Base-by-base conservation (phyloP, 1,140 invertebrate species). In the Brachionus sp. region DNA sequence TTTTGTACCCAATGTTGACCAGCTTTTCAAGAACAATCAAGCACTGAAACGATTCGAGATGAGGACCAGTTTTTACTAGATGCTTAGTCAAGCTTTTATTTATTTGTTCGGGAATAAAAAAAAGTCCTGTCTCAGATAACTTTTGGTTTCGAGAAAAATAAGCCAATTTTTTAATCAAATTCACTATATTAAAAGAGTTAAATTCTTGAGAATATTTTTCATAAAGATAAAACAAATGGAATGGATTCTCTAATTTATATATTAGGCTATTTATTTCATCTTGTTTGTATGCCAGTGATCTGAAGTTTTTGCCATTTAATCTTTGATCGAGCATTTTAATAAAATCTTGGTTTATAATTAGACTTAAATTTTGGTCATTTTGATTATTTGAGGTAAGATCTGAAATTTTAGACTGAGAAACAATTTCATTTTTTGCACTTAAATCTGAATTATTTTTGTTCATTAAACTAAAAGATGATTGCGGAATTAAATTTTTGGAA, bases 191-290 rank as follows among this genome's bases (percentile, higher is more conserved):
- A 13, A 29, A 62, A 39, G 77, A 19, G 23, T 42, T 62, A 3
- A 80, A 80, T 13, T 80, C 77, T 35, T 80, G 57, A 23, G n/a
- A 42, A 62, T 66, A 80, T 25, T 80, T 80, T 62, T 80, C 50
- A 62, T 80, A 57, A 19, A 80, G 29, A 44, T 62, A 66, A 62
- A 62, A 62, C 10, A 80, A 19, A 23, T 62, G 46, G 12, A 37
- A 80, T 9, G 77, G 50, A 35, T 66, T 62, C 39, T 57, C 77
- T 9, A 80, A 3, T 13, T 75, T 75, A 16, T 75, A 46, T n/a
- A 75, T 35, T 44, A 75, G 19, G 4, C 13, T 44, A 16, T 75
- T 75, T 10, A 75, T 12, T 46, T 75, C 70, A 13, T 75, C 70
- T 46, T 75, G 70, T 29, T 46, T 75, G 70, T 75, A 75, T 75